Percentiles rank a stretch among this genome's conserved stretches.
phyloP scores from a whole-genome alignment of 2,888 invertebrate genomes.

The Aquatica leii region DNA sequence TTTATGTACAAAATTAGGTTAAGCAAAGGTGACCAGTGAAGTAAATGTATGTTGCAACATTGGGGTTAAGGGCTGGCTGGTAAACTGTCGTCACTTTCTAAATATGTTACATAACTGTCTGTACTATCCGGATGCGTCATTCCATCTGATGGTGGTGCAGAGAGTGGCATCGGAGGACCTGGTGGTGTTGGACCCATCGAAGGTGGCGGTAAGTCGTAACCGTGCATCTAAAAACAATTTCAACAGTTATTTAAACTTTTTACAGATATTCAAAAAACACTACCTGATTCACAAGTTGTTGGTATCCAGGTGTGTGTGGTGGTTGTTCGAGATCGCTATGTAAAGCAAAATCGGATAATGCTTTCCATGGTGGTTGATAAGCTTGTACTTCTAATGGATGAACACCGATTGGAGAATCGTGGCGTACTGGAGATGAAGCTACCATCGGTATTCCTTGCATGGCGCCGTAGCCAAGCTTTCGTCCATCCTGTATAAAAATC shows the following conservation, averaged over 20 bases:
- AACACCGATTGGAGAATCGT: conserved; percentile 86
- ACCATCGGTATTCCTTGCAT: conserved; percentile 99
- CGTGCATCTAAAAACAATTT: conserved; percentile 86
- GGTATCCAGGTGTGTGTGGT: conserved; percentile 89
- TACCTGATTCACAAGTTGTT: conserved; percentile 96
- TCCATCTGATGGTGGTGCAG: conserved; percentile 68
- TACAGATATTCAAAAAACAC: neutral
- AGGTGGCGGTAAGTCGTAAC: conserved; percentile 75
- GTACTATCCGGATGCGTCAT: conserved; percentile 82
- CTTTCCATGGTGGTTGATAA: conserved; percentile 98
- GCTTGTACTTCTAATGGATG: conserved; percentile 90
- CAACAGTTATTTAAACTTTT: neutral
- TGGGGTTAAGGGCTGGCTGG: conserved; percentile 74
- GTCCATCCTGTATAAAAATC: conserved; percentile 82
- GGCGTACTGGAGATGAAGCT: conserved; percentile 91
- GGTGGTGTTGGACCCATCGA: conserved; percentile 63
- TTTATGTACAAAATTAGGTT: conserved; percentile 15
- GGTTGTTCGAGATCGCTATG: conserved; percentile 91
- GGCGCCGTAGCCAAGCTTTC: conserved; percentile 91
- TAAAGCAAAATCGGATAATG: conserved; percentile 93
- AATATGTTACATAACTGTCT: conserved; percentile 91
- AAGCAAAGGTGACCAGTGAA: conserved; percentile 37
- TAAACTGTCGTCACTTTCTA: conserved; percentile 87
- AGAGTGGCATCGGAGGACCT: conserved; percentile 62
- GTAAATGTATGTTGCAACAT: conserved; percentile 19